phyloP scores from a whole-genome alignment of 2,888 invertebrate genomes.

The Dromius quadrimaculatus region DNA sequence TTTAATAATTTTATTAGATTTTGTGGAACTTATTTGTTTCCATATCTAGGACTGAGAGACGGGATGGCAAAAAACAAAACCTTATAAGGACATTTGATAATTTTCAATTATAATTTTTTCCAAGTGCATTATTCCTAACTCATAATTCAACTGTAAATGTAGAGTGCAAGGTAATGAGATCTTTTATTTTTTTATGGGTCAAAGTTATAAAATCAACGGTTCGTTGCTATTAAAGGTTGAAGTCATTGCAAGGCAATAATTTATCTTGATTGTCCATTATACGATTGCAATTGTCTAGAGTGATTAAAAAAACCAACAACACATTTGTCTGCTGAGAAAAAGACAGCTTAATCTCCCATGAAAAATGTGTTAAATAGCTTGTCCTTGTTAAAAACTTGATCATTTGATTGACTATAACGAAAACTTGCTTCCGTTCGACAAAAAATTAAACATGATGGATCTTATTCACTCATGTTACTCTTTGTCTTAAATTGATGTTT shows the following conservation, averaged over 20 bases:
- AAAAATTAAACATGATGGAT: too few species aligned
- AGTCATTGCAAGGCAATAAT: constrained; percentile 6
- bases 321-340: constrained; percentile 25
- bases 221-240: constrained; percentile 12
- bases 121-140: too few species aligned
- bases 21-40: too few species aligned
- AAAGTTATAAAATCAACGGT: constrained; percentile 3
- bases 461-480: too few species aligned
- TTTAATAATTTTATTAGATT: too few species aligned
- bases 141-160: too few species aligned
- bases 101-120: too few species aligned
- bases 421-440: constrained; percentile 12
- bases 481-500: too few species aligned
- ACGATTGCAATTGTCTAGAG: constrained; percentile 6
- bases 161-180: background rate
- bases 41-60: too few species aligned
- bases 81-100: too few species aligned
- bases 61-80: too few species aligned
- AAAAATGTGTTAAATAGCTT: constrained; percentile 9
- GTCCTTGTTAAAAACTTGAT: constrained; percentile 23
- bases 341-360: constrained; percentile 22
- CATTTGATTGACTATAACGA: constrained; percentile 8
- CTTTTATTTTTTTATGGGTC: constrained; percentile 22
- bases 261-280: constrained; percentile 35
- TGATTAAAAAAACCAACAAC: constrained; percentile 1